A percentile compares a stretch with the other conserved stretches of the same genome.
These are phyloP conservation scores for Phania funesta DNA, from an alignment of 2,888 invertebrate genomes.

Conservation along the genomic window DNA sequence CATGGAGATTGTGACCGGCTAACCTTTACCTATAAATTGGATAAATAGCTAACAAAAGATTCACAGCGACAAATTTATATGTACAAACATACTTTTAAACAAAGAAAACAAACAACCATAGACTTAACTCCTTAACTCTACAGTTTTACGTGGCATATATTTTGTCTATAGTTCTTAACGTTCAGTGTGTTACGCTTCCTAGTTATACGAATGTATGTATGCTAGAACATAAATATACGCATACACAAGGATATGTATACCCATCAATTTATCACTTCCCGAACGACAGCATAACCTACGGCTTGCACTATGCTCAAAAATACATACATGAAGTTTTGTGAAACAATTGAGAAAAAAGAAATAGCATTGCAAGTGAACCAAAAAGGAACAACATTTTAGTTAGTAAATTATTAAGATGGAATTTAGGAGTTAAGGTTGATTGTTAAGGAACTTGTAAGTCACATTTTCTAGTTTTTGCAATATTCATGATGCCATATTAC, in stretches of 20 bases:
- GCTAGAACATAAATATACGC: not conserved
- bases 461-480: too few relatives aligned
- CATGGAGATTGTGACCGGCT: not conserved
- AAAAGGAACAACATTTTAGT: too few relatives aligned
- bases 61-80: not conserved
- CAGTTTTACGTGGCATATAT: too few relatives aligned
- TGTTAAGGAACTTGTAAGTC: too few relatives aligned
- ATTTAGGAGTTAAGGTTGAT: too few relatives aligned
- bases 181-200: not conserved
- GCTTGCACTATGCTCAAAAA: conserved; percentile 10
- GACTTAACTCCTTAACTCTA: too few relatives aligned
- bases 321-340: not conserved
- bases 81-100: not conserved
- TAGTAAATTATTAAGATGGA: too few relatives aligned
- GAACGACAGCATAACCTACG: conserved; percentile 25
- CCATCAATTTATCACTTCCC: conserved; percentile 50
- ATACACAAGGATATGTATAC: not conserved
- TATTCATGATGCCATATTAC: too few relatives aligned
- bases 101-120: too few relatives aligned
- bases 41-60: conserved; percentile 53
- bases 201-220: not conserved
- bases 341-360: not conserved
- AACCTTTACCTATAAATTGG: conserved; percentile 49
- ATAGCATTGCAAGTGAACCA: not conserved
- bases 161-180: too few relatives aligned